These are phyloP conservation scores for Dryadula phaetusa DNA, from an alignment of 2,888 invertebrate genomes.

Conservation along the genomic window DNA sequence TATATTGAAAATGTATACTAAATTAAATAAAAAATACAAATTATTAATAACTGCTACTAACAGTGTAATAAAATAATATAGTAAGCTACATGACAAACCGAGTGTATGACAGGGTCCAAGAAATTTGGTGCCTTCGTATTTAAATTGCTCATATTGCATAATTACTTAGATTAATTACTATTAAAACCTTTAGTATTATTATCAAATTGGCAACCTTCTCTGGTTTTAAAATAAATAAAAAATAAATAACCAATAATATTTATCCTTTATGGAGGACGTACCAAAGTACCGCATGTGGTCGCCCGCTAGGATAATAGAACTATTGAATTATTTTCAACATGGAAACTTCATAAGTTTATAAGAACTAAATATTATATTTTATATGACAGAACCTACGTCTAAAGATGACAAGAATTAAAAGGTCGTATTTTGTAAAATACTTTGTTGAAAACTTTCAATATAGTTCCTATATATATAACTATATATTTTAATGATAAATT, in stretches of 20 bases:
- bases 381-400: not conserved
- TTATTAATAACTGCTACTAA: not conserved
- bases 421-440: slow-evolving; percentile 3
- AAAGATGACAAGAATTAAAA: not conserved
- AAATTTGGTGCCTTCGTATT: slow-evolving; percentile 31
- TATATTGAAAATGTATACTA: not conserved
- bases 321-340: slow-evolving; percentile 11
- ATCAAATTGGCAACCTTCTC: not conserved
- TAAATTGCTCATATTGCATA: slow-evolving; percentile 5
- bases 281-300: not conserved
- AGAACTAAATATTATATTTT: not conserved
- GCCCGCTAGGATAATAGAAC: not conserved
- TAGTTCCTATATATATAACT: slow-evolving; percentile 17
- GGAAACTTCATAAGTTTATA: not conserved
- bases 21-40: not conserved
- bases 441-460: slow-evolving; percentile 9
- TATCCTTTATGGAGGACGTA: not conserved
- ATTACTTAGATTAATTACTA: slow-evolving; percentile 30
- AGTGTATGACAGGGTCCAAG: slow-evolving; percentile 30
- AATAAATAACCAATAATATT: not conserved
- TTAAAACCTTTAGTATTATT: slow-evolving; percentile 24
- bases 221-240: not conserved
- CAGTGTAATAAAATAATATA: not conserved
- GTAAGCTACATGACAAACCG: slow-evolving; percentile 23
- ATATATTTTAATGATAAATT: slow-evolving; percentile 10